A percentile compares a stretch with the other conserved stretches of the same genome.
These are phyloP conservation scores for Hoplostethus mediterraneus DNA, from an alignment of 2,797 vertebrate species.

Conservation along the genomic window DNA sequence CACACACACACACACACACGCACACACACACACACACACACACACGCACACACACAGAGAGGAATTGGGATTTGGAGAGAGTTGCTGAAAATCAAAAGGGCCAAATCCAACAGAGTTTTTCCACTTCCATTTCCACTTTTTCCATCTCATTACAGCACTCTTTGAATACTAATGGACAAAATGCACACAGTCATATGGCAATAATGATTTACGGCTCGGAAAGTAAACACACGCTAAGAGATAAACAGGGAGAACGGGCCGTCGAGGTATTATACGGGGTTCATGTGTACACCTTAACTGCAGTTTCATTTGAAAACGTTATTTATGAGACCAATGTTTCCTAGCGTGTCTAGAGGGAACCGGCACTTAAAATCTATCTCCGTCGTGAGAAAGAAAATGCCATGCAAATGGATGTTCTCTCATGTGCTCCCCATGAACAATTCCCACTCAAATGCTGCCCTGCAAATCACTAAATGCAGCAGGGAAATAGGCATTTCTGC, in stretches of 20 bases:
- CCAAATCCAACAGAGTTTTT: conserved; percentile 50
- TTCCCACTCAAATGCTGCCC: conserved; percentile 63
- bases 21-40: neutral
- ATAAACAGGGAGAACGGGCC: conserved; percentile 41
- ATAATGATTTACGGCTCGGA: conserved; percentile 60
- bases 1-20: conserved; percentile 10
- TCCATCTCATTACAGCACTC: conserved; percentile 52
- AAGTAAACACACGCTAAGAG: conserved; percentile 57
- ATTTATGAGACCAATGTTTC: conserved; percentile 62
- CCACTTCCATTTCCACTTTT: conserved; percentile 35
- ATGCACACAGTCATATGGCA: conserved; percentile 31
- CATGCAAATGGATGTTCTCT: conserved; percentile 72
- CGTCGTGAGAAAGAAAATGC: conserved; percentile 59
- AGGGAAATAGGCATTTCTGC: conserved; percentile 71
- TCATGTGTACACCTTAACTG: conserved; percentile 26
- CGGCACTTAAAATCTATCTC: conserved; percentile 56
- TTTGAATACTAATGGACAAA: conserved; percentile 65
- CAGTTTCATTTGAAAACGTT: conserved; percentile 62
- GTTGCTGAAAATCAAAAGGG: conserved; percentile 49
- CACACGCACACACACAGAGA: conserved; percentile 21
- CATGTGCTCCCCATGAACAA: conserved; percentile 57
- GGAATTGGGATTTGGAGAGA: conserved; percentile 43
- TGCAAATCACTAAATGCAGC: conserved; percentile 76
- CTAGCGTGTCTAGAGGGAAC: conserved; percentile 45
- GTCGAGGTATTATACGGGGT: conserved; percentile 43